Conservation (phyloP, 2,888 invertebrate genomes). For the Orchestes rusci region DNA sequence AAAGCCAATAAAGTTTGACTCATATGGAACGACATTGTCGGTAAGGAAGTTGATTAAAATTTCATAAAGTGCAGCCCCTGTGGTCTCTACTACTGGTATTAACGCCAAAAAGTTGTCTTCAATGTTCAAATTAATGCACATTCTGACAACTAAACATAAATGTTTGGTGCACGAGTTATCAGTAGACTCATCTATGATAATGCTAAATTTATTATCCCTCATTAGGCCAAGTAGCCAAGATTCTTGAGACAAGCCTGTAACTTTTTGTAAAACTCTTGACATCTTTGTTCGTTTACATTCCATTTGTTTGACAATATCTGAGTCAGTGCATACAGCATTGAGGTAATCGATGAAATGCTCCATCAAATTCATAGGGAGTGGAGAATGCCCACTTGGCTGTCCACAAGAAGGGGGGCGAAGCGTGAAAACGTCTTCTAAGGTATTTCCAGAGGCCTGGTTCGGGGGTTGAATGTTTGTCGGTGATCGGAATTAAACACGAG, state of each 20-base stretch:
- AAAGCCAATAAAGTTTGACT: conserved; percentile 14
- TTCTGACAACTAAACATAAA: conserved; percentile 7
- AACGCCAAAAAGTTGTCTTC: conserved; percentile 12
- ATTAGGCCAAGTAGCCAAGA: conserved; percentile 1
- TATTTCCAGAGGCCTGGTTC: too few species aligned
- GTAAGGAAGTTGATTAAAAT: conserved; percentile 8
- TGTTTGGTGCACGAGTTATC: conserved; percentile 10
- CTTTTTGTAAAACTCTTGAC: conserved; percentile 11
- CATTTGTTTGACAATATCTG: conserved; percentile 24
- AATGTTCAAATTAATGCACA: neutral
- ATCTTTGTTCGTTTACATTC: conserved; percentile 22
- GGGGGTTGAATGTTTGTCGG: too few species aligned
- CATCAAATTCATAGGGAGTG: conserved; percentile 19
- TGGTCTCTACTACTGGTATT: conserved; percentile 10
- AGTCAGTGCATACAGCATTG: conserved; percentile 21
- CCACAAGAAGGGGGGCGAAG: too few species aligned
- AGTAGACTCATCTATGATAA: conserved; percentile 18
- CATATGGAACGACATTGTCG: conserved; percentile 8
- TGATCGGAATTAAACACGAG: too few species aligned
- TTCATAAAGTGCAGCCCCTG: conserved; percentile 7
- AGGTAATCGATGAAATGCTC: conserved; percentile 19
- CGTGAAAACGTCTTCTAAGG: too few species aligned
- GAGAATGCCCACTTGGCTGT: conserved; percentile 22
- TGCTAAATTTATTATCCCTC: conserved; percentile 12
- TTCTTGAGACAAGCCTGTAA: neutral